Conservation (phyloP, 2,797 vertebrate genomes). For the Scolopax bukidnonensis region DNA sequence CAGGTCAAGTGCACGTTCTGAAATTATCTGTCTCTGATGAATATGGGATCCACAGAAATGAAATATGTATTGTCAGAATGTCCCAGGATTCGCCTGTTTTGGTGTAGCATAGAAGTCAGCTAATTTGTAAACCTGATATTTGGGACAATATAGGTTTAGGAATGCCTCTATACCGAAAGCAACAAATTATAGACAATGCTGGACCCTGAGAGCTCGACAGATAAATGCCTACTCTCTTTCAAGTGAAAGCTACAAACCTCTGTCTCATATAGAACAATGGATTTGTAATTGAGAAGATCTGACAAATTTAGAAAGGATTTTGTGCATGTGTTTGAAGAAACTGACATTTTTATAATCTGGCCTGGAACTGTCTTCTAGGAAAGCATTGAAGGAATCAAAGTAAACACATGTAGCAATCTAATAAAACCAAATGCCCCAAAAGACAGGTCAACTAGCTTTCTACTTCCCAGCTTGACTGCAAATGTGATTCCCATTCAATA, state of each 20-base stretch:
- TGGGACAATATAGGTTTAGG: not conserved
- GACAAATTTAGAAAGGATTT: conserved; percentile 40
- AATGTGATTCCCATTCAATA: conserved; percentile 16
- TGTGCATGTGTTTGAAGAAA: not conserved
- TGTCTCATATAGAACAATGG: not conserved
- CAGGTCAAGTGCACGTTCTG: not conserved
- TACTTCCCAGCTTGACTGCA: not conserved
- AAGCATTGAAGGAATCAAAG: conserved; percentile 19
- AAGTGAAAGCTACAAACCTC: not conserved
- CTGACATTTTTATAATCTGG: conserved; percentile 16
- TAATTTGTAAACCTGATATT: not conserved
- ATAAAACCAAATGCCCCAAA: conserved; percentile 40
- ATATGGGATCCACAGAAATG: not conserved
- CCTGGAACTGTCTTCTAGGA: not conserved
- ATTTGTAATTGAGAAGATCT: conserved; percentile 20
- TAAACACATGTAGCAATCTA: not conserved
- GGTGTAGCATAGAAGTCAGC: not conserved
- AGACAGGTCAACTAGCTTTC: conserved; percentile 1
- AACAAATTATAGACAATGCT: not conserved
- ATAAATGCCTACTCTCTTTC: not conserved
- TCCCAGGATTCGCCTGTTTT: not conserved
- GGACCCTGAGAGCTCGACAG: not conserved
- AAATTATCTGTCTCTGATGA: not conserved
- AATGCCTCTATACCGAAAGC: not conserved
- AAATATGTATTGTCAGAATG: not conserved